These are phyloP conservation scores for Eugnorisma glareosa DNA, from an alignment of 2,888 invertebrate genomes.

Conservation along the genomic window DNA sequence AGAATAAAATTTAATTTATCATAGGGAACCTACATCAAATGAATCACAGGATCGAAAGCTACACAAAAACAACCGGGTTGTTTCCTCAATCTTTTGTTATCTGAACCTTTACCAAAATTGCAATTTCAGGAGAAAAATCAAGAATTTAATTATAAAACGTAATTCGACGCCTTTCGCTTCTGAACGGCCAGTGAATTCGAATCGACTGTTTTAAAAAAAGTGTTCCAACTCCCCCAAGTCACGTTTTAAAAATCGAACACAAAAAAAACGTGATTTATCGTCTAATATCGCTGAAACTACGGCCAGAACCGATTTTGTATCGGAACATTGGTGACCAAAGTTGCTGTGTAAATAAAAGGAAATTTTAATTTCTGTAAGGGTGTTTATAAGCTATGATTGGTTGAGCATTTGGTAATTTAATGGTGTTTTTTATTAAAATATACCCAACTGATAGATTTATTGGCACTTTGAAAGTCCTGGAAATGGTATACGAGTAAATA, in stretches of 20 bases:
- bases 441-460: background rate
- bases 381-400: background rate
- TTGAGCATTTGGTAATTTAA: background rate
- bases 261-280: conserved; percentile 53
- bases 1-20: background rate
- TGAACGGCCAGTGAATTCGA: conserved; percentile 41
- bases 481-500: too few relatives aligned
- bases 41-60: too few relatives aligned
- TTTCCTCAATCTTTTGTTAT: background rate
- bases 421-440: background rate
- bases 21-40: background rate
- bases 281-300: conserved; percentile 60
- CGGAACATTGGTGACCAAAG: conserved; percentile 40
- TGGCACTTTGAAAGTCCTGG: background rate
- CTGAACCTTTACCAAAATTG: conserved; percentile 7
- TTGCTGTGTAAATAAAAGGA: conserved; percentile 30
- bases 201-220: conserved; percentile 24
- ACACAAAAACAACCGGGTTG: background rate
- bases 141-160: conserved; percentile 45
- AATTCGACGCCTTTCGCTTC: conserved; percentile 29
- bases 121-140: conserved; percentile 15
- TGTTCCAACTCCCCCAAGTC: conserved; percentile 4
- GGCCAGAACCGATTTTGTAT: conserved; percentile 35
- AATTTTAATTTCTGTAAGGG: background rate
- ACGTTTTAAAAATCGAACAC: conserved; percentile 58